Percentiles rank a stretch among this genome's conserved stretches.
Evolutionary conservation across 2,888 invertebrate species (phyloP).

Genomic region (Catocala sponsa): DNA sequence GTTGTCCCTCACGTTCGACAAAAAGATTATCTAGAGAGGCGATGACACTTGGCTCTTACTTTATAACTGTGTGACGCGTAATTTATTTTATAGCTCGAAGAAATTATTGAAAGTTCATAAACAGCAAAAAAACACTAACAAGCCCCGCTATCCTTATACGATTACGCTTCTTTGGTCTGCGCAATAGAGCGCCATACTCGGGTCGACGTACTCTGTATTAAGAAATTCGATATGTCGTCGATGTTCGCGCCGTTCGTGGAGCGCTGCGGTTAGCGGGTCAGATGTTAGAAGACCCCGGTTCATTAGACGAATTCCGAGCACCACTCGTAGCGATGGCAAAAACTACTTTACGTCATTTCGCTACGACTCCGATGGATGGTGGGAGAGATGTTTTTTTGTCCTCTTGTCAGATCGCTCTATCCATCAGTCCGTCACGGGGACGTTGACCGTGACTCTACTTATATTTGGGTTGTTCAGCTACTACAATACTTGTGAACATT

Average conservation of each 20-base stretch:
- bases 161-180: constrained; percentile 49
- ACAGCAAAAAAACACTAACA: constrained; percentile 36
- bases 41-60: constrained; percentile 49
- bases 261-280: constrained; percentile 66
- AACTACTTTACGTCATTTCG: constrained; percentile 78
- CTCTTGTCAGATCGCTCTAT: constrained; percentile 78
- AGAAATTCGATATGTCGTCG: constrained; percentile 73
- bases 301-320: constrained; percentile 72
- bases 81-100: constrained; percentile 38
- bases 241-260: constrained; percentile 63
- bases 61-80: constrained; percentile 37
- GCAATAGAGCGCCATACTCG: constrained; percentile 57
- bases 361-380: constrained; percentile 65
- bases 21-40: constrained; percentile 55
- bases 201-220: constrained; percentile 69
- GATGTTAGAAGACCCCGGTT: constrained; percentile 63
- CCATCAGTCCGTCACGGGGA: constrained; percentile 75
- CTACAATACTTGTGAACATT: constrained; percentile 47
- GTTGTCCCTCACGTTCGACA: constrained; percentile 64
- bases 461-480: constrained; percentile 75
- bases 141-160: constrained; percentile 26
- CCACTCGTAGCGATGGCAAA: constrained; percentile 69
- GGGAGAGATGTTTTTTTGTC: constrained; percentile 74
- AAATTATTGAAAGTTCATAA: constrained; percentile 24
- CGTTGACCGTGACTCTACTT: constrained; percentile 79